Evolutionary conservation across 2,797 vertebrate genomes (phyloP).

Genomic region (Anableps anableps): DNA sequence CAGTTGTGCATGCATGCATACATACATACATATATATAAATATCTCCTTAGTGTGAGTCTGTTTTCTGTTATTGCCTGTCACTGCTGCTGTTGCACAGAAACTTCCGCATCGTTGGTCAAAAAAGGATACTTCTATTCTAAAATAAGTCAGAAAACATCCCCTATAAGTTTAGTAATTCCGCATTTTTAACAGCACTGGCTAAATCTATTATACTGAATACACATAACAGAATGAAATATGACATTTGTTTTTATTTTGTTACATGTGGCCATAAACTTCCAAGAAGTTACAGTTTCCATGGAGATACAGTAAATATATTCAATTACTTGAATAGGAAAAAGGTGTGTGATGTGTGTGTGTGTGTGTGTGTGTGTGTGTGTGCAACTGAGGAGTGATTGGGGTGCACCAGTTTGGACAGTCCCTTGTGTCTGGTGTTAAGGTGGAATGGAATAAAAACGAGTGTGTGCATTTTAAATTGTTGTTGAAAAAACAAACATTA

Average conservation of each 20-base stretch:
- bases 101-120: too few species aligned
- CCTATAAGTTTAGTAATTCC: neutral
- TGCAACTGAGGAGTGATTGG: slow-evolving; percentile 14
- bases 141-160: neutral
- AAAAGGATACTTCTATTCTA: too few species aligned
- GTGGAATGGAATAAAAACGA: slow-evolving; percentile 37
- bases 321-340: slow-evolving; percentile 54
- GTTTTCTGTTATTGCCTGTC: too few species aligned
- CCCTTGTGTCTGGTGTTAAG: slow-evolving; percentile 33
- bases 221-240: slow-evolving; percentile 18
- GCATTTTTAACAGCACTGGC: neutral
- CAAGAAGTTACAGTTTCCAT: slow-evolving; percentile 72
- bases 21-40: too few species aligned
- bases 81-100: too few species aligned
- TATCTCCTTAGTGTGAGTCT: too few species aligned
- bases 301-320: slow-evolving; percentile 71
- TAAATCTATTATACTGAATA: neutral
- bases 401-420: slow-evolving; percentile 49
- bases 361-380: too few species aligned
- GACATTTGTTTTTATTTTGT: slow-evolving; percentile 75
- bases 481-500: slow-evolving; percentile 35
- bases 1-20: too few species aligned
- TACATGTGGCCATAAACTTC: slow-evolving; percentile 75
- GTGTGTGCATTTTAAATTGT: slow-evolving; percentile 41
- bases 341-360: slow-evolving; percentile 18